A percentile compares a stretch with the other conserved stretches of the same genome.
phyloP scores from a whole-genome alignment of 2,888 invertebrate species.

The Thysanoteuthis rhombus region DNA sequence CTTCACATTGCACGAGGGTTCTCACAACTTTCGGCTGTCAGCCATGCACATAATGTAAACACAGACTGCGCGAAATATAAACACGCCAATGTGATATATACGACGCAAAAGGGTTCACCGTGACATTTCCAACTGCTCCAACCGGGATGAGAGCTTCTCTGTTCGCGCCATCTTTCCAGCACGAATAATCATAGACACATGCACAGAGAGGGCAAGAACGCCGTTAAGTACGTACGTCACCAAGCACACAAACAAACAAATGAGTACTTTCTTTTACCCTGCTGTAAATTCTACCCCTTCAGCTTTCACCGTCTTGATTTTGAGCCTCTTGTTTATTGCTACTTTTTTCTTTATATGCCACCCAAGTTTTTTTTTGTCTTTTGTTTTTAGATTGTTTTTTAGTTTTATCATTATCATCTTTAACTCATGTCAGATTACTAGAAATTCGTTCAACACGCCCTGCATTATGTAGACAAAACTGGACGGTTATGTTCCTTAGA shows the following conservation, averaged over 20 bases:
- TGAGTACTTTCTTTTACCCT: not conserved
- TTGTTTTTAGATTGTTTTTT: too few species aligned
- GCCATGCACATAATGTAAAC: not conserved
- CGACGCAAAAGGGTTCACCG: not conserved
- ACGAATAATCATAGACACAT: not conserved
- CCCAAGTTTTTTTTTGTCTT: too few species aligned
- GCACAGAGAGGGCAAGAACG: not conserved
- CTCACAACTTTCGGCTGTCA: not conserved
- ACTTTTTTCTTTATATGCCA: too few species aligned
- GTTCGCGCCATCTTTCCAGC: not conserved
- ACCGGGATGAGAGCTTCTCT: not conserved
- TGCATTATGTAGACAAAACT: too few species aligned
- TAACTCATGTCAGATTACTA: too few species aligned
- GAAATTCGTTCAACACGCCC: too few species aligned
- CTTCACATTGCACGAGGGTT: not conserved
- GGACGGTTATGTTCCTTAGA: too few species aligned
- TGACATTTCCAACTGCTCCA: not conserved
- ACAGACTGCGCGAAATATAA: not conserved
- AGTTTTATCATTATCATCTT: too few species aligned
- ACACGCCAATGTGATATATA: not conserved
- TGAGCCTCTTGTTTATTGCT: too few species aligned
- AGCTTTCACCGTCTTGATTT: too few species aligned
- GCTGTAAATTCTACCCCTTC: too few species aligned
- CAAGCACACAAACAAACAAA: not conserved
- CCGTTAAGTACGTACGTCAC: not conserved